Base-by-base conservation (phyloP, 2,888 invertebrate species). In the Matsumyia berberina region DNA sequence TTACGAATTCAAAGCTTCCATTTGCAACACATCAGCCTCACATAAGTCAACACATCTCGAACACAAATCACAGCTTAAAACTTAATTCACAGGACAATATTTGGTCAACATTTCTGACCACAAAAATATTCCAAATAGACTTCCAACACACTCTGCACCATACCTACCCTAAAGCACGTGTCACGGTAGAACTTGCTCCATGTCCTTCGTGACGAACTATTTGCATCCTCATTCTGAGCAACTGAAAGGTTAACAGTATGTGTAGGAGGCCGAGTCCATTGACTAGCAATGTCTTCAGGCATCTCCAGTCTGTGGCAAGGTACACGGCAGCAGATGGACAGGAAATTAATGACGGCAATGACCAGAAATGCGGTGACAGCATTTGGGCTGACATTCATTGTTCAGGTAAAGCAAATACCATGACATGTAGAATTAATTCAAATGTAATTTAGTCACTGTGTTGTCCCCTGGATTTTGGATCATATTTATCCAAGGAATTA, bases 371-470 rank as follows among this genome's bases (percentile, higher is more conserved):
- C 19, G 60, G 39, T 66, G 80, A 76, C 80, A 80, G 35, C 46
- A 80, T 73, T 78, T 72, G 39, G 46, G 17, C 51, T 51, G 72
- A 62, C 73, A 69, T 70, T 85, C 80, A 76, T 76, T 72, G 74
- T 74, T 70, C 76, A 80, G 70, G 74, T 74, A 58, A 42, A 37
- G 33, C 60, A 70, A 76, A 80, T 39, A 80, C 74, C 42, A 37
- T 69, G 85, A 66, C 83, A 83, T 73, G 74, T 53, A 66, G 85
- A 80, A 80, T 85, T 85, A 85, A 80, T 85, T 80, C 85, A 85
- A 85, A 76, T 80, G 42, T 85, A 85, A 85, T 85, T 70, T 85
- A 80, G 70, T 60, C 60, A 53, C 80, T 57, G 79, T 57, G 79
- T 80, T 70, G 66, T 76, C 60, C 53, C 8, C 19, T 57, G 44